Evolutionary conservation across 2,888 invertebrate species (phyloP), one percentile per base, ranked within the genome.

Genomic region (Norana najaformis): DNA sequence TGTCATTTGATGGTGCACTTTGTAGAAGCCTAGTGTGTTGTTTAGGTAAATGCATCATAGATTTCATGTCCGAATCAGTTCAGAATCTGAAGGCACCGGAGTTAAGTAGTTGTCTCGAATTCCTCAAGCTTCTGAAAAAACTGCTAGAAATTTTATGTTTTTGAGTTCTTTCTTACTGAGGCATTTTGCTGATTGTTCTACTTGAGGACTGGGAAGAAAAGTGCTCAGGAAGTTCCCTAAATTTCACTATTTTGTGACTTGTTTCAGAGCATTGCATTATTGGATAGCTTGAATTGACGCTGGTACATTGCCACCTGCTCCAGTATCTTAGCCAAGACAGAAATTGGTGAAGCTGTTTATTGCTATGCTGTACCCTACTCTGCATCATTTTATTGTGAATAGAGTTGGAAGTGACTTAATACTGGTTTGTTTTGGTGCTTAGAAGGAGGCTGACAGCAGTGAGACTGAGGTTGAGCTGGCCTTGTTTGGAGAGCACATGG

Each of bases 401-500:
- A 13, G 69, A 69, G 8, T n/a, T 69, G 69, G 47, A n/a, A n/a
- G 69, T 69, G 69, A 69, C n/a, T 69, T 69, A n/a, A n/a, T 69
- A 69, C 69, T 1, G 16, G 69, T 69, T 85, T 85, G 35, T 36
- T 85, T 85, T 36, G 18, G 18, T 36, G 35, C 16, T 85, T 16
- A 85, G 88, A 69, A 85, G 34, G 88, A 83, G 16, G 82, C 47
- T n/a, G 88, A 88, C 6, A 41, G 39, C 35, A 41, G 69, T 23
- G 89, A 89, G 35, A 89, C 88, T 30, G 85, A 39, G 36, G 90
- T 89, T 6, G 90, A 88, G 37, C 36, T 92, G 36, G 91, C 91
- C 69, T 92, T 93, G 39, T 91, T 91, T 38, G 93, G 92, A 82
- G 92, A 92, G 35, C 93, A 92, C 90, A 93, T 94, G 35, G 95